Evolutionary conservation across 2,888 invertebrate species (phyloP), one percentile per base, ranked within the genome.

Genomic region (Dione vanillae): DNA sequence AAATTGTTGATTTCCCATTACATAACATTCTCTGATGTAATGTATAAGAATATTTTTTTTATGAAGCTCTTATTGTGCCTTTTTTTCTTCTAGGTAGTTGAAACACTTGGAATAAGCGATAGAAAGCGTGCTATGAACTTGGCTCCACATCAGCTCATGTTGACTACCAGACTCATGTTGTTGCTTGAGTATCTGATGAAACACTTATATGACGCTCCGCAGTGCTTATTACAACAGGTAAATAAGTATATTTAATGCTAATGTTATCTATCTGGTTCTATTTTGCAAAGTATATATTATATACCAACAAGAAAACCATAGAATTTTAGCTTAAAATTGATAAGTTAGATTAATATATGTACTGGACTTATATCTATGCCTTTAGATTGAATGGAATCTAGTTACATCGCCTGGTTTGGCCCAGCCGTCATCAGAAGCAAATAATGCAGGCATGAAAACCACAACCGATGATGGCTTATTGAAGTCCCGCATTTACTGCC

Each of bases 131-230:
- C 92, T 0, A 86, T 84, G 83, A 81, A 72, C 61, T 77, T 92
- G 58, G 87, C 87, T 0, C 91, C 92, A 0, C 93, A 95, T 78
- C 98, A 98, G 87, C 94, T 98, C 49, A 95, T 98, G 83, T 94
- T 97, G 83, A 94, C 97, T 2, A 97, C 98, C 0, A 94, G 99
- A 65, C 89, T 99, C 65, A 92, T 99, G 79, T 94, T 99, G 41
- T 94, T 99, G 19, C 94, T 99, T 75, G 99, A 99, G 84, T 99
- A 99, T 83, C 95, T 99, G 75, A 97, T 99, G 96, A 97, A 97
- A 83, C 98, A 98, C 91, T 94, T 99, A 49, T 99, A 99, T 82
- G 98, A 98, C 83, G 98, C 98, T 0, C 98, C 98, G 0, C 95
- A 97, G 20, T 95, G 95, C 19, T 90, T 98, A 66, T 91, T 98